Base-by-base conservation (phyloP, 2,888 invertebrate genomes). In the Campoplex nolae region DNA sequence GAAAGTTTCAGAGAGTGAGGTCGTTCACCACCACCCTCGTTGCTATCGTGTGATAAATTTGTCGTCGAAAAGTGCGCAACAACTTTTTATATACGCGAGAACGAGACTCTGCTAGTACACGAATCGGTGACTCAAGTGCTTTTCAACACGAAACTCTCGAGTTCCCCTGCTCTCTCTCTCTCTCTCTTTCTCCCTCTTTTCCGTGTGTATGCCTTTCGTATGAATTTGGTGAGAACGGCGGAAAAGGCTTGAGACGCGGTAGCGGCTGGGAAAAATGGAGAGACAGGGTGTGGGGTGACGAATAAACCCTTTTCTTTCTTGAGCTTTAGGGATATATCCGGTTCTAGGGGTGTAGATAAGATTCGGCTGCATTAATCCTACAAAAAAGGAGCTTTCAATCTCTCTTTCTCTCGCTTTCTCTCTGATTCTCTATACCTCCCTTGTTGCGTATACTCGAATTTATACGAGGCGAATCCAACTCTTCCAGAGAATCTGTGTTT, bases 301-400 rank as follows among this genome's bases (percentile, higher is more conserved):
- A 75, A 75, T 73, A 51, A 73, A 35, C 28, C 54, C 18, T 62
- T n/a, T 68, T n/a, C 78, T 56, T 18, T 35, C 48, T 45, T 32
- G 32, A 54, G 35, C 35, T 65, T 48, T 32, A 28, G 28, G 76
- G 48, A 32, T 28, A 7, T 83, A 7, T 83, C 48, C 75, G 86
- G 79, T 73, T 86, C 56, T 78, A 77, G 78, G 45, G 75, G 65
- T 70, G 65, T 51, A 83, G 83, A 88, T 88, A 88, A 88, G 80
- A 87, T 86, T 84, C 83, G 75, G 75, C 80, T 76, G 83, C 82
- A 86, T 88, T 89, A 89, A 88, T 88, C 87, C 83, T 73, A 45
- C 62, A 70, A 35, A 83, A 42, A 56, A 54, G 45, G 68, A 68
- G 42, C 74, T 76, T 32, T 51, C 76, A 56, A 74, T 42, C 45